Base-by-base conservation (phyloP, 2,113 vertebrate genomes). In the Chaetodon auriga region DNA sequence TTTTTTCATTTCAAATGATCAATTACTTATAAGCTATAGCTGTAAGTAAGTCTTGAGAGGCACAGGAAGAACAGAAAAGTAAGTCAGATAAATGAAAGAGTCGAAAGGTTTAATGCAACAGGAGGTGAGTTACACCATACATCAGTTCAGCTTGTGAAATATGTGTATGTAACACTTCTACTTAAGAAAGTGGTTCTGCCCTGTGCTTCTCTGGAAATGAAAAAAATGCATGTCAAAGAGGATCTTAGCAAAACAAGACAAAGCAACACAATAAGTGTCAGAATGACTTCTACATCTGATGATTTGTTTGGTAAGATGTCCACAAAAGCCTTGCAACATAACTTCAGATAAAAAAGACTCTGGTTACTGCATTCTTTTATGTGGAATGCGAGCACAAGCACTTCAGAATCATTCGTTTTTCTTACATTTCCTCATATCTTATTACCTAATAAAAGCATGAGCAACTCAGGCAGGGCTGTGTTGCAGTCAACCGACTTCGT, bases 81-180 rank as follows among this genome's bases (percentile, higher is more conserved):
- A 18, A 53, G 23, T 9, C 0, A 45, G 16, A 19, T 11, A 14
- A 55, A 25, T n/a, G 10, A 11, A 48, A 60, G 35, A n/a, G 18
- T 13, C 7, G 7, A 30, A 30, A 8, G 12, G 13, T 82, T 62
- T 45, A 57, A 49, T 25, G 53, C 79, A 90, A 89, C 72, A 89
- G 89, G 88, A 89, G 89, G 72, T 57, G 71, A 71, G 66, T 90
- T 88, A 62, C 73, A 4, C 60, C 83, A 89, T 21, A 11, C 68
- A 35, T 49, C 85, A 66, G 72, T 69, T 69, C 41, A 60, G 60
- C 63, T 88, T 87, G 78, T 70, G 87, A 87, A 90, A 90, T 64
- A n/a, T 36, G 54, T 66, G 41, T 35, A 23, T 70, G 81, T 72
- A 54, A 92, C 54, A 65, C 46, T n/a, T 30, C 62, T 58, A n/a